A percentile compares a stretch with the other conserved stretches of the same genome.
phyloP scores from a whole-genome alignment of 2,888 invertebrate genomes.

The Eledona agricola region DNA sequence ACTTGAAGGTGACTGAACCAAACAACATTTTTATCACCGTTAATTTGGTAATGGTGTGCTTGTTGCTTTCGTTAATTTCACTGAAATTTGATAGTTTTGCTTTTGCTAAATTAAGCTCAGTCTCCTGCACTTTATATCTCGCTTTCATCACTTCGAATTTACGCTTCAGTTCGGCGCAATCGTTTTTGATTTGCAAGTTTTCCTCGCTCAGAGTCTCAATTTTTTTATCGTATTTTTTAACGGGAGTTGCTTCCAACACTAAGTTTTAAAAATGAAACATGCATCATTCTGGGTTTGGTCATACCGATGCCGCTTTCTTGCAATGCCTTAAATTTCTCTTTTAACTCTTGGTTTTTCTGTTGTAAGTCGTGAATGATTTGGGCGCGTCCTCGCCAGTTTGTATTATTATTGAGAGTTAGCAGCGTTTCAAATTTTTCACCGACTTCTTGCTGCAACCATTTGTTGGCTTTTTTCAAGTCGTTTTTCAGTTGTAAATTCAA shows the following conservation, averaged over 20 bases:
- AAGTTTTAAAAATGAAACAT: background rate
- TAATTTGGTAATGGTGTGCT: slow-evolving; percentile 70
- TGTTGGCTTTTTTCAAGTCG: slow-evolving; percentile 76
- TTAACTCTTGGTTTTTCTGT: slow-evolving; percentile 73
- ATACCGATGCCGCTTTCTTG: slow-evolving; percentile 47
- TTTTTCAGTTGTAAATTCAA: slow-evolving; percentile 74
- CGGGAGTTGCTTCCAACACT: too few relatives aligned
- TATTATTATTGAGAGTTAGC: slow-evolving; percentile 67
- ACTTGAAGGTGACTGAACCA: background rate
- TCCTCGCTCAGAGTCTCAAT: slow-evolving; percentile 70
- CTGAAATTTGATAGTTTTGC: slow-evolving; percentile 69
- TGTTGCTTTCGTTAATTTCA: slow-evolving; percentile 72
- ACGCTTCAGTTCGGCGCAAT: slow-evolving; percentile 69
- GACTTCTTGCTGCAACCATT: slow-evolving; percentile 77
- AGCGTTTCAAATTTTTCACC: slow-evolving; percentile 76
- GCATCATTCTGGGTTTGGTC: background rate
- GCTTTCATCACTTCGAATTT: slow-evolving; percentile 75
- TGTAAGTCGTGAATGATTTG: slow-evolving; percentile 78
- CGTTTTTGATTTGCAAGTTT: slow-evolving; percentile 65
- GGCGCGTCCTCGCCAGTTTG: slow-evolving; percentile 80
- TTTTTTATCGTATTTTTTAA: slow-evolving; percentile 46
- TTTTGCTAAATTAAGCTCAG: slow-evolving; percentile 68
- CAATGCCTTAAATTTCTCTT: slow-evolving; percentile 66
- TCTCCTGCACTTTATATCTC: slow-evolving; percentile 74
- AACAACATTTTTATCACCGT: slow-evolving; percentile 64